Percentiles rank a stretch among this genome's conserved stretches.
phyloP scores from a whole-genome alignment of 2,888 invertebrate genomes.

The Noctua janthe region DNA sequence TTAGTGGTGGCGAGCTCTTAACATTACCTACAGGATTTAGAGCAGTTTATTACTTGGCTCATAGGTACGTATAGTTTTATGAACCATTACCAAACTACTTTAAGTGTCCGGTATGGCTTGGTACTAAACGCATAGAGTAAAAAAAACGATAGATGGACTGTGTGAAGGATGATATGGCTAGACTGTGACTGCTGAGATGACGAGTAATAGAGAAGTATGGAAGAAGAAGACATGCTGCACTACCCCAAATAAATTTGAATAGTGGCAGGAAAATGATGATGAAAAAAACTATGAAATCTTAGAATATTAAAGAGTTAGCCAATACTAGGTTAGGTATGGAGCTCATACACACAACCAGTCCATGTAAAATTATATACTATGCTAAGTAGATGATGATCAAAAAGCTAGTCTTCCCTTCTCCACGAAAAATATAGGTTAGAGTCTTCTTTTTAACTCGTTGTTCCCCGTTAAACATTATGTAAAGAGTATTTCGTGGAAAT shows the following conservation, averaged over 20 bases:
- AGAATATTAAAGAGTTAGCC: not conserved
- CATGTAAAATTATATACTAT: not conserved
- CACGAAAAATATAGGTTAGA: not conserved
- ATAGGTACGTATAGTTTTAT: constrained; percentile 21
- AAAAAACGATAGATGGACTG: no score
- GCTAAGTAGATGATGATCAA: not conserved
- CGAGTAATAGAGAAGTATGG: no score
- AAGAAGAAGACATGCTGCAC: no score
- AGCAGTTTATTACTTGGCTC: constrained; percentile 13
- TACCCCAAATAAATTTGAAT: no score
- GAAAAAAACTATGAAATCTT: not conserved
- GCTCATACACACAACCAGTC: no score
- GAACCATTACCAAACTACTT: constrained; percentile 16
- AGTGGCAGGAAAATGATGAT: no score
- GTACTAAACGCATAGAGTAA: not conserved
- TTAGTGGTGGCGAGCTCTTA: constrained; percentile 37
- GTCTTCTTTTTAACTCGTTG: not conserved
- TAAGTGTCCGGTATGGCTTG: not conserved
- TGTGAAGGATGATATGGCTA: no score
- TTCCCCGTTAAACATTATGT: not conserved
- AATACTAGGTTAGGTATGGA: not conserved
- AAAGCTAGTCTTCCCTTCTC: not conserved
- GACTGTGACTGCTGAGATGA: no score
- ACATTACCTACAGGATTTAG: constrained; percentile 42
- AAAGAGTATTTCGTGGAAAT: constrained; percentile 7